Evolutionary conservation across 2,888 invertebrate genomes (phyloP).

Genomic region (Morpho deidamia): DNA sequence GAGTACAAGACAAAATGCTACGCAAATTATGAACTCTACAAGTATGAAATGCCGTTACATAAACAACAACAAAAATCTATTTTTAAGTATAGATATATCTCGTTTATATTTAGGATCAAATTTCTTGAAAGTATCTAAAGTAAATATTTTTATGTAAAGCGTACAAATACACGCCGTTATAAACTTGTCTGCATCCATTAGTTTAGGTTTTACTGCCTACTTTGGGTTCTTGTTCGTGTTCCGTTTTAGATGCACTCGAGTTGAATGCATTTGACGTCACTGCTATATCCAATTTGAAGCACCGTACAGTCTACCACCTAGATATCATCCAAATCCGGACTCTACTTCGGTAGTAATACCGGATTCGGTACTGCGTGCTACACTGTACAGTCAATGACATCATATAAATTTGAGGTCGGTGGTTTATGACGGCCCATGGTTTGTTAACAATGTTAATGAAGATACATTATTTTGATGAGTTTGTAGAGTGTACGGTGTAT

Average conservation of each 20-base stretch:
- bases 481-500: background rate
- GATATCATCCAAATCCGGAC: conserved; percentile 1
- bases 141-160: no score
- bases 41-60: no score
- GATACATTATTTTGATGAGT: conserved; percentile 4
- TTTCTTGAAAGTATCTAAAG: no score
- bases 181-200: conserved; percentile 14
- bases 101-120: no score
- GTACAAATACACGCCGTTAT: background rate
- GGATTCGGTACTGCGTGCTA: background rate
- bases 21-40: no score
- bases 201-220: conserved; percentile 27
- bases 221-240: conserved; percentile 17
- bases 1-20: no score
- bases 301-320: conserved; percentile 7
- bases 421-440: conserved; percentile 16
- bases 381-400: conserved; percentile 23
- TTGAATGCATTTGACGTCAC: conserved; percentile 30
- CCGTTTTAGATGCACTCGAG: conserved; percentile 29
- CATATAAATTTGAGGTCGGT: conserved; percentile 21
- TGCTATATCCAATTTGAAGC: conserved; percentile 19
- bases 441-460: conserved; percentile 13
- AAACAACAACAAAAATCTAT: no score
- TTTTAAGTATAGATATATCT: no score
- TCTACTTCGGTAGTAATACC: background rate